Percentiles rank a stretch among this genome's conserved stretches.
Evolutionary conservation across 2,797 vertebrate species (phyloP).

Genomic region (Arnoldichthys spilopterus): DNA sequence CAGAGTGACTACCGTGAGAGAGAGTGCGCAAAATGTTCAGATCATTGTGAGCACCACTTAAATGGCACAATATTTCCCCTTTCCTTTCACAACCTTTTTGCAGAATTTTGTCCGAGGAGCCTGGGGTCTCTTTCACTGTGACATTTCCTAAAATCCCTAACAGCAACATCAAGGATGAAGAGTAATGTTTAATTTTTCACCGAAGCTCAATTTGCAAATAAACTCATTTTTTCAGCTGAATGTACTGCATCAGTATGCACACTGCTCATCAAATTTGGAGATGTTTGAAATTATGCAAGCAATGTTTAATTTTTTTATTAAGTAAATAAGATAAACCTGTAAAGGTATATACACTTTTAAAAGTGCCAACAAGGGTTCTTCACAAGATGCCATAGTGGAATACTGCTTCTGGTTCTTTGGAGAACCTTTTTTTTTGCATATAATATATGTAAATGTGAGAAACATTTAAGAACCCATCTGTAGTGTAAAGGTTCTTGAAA

Average conservation of each 20-base stretch:
- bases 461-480: too few species aligned
- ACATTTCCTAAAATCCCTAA: conserved; percentile 49
- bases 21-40: conserved; percentile 13
- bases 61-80: conserved; percentile 41
- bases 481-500: too few species aligned
- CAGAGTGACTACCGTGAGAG: conserved; percentile 33
- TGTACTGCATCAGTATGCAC: background rate
- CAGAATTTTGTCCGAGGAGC: conserved; percentile 8
- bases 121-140: conserved; percentile 38
- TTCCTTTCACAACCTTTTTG: conserved; percentile 39
- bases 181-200: background rate
- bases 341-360: too few species aligned
- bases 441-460: too few species aligned
- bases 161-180: conserved; percentile 38
- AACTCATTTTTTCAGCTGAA: background rate
- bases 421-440: too few species aligned
- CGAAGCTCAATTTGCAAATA: background rate
- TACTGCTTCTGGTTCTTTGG: too few species aligned
- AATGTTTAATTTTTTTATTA: too few species aligned
- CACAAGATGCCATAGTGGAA: too few species aligned
- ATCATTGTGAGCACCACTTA: conserved; percentile 44
- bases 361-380: too few species aligned
- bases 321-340: too few species aligned
- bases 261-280: too few species aligned
- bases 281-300: too few species aligned